These are phyloP conservation scores for Charaxes varanes DNA, from an alignment of 1,140 invertebrate species.

Conservation along the genomic window DNA sequence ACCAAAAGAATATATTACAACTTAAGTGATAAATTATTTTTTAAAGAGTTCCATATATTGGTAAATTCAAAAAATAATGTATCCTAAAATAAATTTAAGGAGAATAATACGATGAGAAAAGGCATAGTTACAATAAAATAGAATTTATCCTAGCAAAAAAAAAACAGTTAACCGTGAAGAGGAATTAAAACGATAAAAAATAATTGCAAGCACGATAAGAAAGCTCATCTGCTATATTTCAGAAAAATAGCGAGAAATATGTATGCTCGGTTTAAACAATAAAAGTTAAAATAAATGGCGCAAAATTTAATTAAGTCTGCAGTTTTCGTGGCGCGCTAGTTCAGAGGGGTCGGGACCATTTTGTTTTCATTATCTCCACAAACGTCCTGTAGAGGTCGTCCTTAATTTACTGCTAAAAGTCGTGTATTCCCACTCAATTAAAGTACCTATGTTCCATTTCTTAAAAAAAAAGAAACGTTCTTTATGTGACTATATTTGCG, in stretches of 20 bases:
- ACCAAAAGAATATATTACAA: too few relatives aligned
- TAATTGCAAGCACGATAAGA: neutral
- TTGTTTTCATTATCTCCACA: constrained; percentile 45
- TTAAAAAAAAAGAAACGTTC: too few relatives aligned
- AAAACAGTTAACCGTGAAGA: too few relatives aligned
- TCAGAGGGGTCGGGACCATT: constrained; percentile 29
- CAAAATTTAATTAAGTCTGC: constrained; percentile 10
- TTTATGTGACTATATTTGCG: too few relatives aligned
- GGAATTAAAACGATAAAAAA: neutral
- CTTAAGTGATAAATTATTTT: too few relatives aligned
- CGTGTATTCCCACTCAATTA: constrained; percentile 23
- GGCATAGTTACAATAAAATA: too few relatives aligned
- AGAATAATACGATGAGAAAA: too few relatives aligned
- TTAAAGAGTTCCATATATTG: too few relatives aligned
- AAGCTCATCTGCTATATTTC: constrained; percentile 2
- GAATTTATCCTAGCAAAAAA: too few relatives aligned
- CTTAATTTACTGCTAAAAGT: constrained; percentile 28
- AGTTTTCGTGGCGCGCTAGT: constrained; percentile 14
- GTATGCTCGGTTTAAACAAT: constrained; percentile 1
- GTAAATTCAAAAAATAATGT: too few relatives aligned
- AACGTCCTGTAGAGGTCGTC: constrained; percentile 22
- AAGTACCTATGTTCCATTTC: too few relatives aligned
- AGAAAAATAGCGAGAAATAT: neutral
- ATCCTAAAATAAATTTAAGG: too few relatives aligned
- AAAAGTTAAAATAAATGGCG: constrained; percentile 8